Evolutionary conservation across 35 echinoderm and acorn worm species (phyloP), one percentile per base, ranked within the genome.

Genomic region (Holothuria glaberrima): DNA sequence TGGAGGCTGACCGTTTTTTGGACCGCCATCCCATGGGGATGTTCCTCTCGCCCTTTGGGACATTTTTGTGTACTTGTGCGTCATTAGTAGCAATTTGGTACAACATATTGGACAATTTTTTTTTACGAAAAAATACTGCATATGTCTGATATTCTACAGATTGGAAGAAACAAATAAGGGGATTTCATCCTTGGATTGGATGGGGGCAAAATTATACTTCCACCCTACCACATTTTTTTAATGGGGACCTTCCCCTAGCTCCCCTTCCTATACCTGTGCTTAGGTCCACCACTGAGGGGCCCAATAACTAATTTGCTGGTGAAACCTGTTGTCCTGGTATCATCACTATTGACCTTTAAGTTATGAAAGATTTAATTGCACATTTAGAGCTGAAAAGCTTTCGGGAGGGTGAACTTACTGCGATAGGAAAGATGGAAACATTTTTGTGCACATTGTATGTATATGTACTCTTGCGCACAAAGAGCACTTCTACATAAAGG

Each of bases 341-440:
- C 13, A 64, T 64, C 60, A 64, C 60, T 64, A 64, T 64, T 64
- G 60, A 64, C 60, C 12, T 64, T 64, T 12, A 64, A 64, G 60
- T 64, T 64, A 64, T 64, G 60, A 64, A 64, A 64, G 60, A 64
- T 12, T 64, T 64, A 12, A 64, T 64, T 64, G 60, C 12, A 4
- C 60, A 64, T 64, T 64, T 64, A 64, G 60, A 64, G 60, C 12
- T 64, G 60, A 22, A 64, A 64, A 64, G 60, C 60, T 64, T 64
- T 22, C 1, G 60, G 60, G 60, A 12, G 2, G 12, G 60, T 64
- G 60, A 64, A 64, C 60, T 64, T 64, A 12, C 12, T 64, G 60
- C 60, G 2, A 64, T 64, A 64, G 60, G 2, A 64, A 2, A 64
- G 12, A 64, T 2, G 60, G 60, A 64, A 64, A 64, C 60, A 64